Evolutionary conservation across 2,888 invertebrate species (phyloP), one percentile per base, ranked within the genome.

Genomic region (Criorhina ranunculi): DNA sequence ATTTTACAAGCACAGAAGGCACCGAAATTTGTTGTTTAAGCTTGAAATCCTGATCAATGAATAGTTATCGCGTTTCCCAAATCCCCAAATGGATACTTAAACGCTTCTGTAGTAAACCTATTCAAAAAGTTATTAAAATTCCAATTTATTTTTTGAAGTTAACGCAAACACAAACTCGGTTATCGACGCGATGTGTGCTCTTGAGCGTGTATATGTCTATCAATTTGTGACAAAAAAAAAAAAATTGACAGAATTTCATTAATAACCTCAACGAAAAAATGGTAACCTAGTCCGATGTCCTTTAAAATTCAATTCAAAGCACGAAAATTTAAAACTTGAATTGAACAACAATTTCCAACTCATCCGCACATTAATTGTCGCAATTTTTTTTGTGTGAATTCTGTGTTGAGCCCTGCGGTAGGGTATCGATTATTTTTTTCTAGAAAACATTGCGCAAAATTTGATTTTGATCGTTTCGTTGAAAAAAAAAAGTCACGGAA

Each of bases 401-500:
- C 33, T 33, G 9, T 42, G 17, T 31, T 12, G 35, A 46, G 35
- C 31, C 11, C 46, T 46, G 15, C 44, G n/a, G 29, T 24, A n/a
- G 37, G 37, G 37, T 44, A 79, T 79, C 72, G 64, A 72, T 73
- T 73, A 40, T 60, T 60, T 37, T n/a, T 12, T 15, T 2, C 11
- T 53, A 35, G 15, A 70, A 59, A 46, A 46, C 51, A 19, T 42
- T 6, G 37, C 35, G 40, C 42, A 66, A 73, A 79, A 70, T 73
- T 66, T 49, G 46, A 72, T 79, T 79, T 66, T 53, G n/a, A 60
- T 72, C 59, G 59, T 35, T 60, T 53, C 24, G 19, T 67, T 35
- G 53, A 73, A 51, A 24, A 24, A 24, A 24, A 4, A 4, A 24
- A 59, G 60, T 73, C 40, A 5, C 53, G 9, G 33, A 8, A n/a